phyloP scores from a whole-genome alignment of 1,140 invertebrate genomes.

The Luehdorfia chinensis region DNA sequence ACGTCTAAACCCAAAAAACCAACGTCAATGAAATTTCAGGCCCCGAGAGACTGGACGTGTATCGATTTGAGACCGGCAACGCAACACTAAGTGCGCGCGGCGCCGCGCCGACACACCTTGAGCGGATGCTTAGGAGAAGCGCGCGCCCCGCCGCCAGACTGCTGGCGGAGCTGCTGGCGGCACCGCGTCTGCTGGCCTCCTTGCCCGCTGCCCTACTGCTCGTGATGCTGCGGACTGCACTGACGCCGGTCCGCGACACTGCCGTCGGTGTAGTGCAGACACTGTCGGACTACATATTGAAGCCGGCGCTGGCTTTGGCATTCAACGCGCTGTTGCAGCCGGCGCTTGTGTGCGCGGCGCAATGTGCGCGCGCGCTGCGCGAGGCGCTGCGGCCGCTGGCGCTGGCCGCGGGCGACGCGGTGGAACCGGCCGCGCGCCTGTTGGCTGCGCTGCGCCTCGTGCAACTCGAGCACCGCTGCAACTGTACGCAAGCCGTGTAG shows the following conservation, averaged over 20 bases:
- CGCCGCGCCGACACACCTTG: neutral
- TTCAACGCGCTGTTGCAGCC: conserved; percentile 83
- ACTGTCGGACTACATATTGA: conserved; percentile 81
- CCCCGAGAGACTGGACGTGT: conserved; percentile 8
- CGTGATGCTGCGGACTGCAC: conserved; percentile 7
- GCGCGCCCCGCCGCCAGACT: conserved; percentile 15
- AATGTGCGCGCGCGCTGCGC: conserved; percentile 78
- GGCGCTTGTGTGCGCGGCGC: conserved; percentile 79
- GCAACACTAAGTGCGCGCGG: conserved; percentile 16
- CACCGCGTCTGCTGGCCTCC: conserved; percentile 21
- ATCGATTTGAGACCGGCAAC: conserved; percentile 2
- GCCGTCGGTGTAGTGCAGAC: conserved; percentile 79
- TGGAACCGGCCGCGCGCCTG: conserved; percentile 31
- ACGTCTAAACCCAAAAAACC: too few relatives aligned
- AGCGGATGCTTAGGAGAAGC: conserved; percentile 19
- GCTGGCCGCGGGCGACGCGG: conserved; percentile 6
- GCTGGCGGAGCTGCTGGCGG: conserved; percentile 31
- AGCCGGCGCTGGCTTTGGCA: conserved; percentile 80
- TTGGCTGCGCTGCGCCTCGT: conserved; percentile 37
- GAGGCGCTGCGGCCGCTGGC: conserved; percentile 69
- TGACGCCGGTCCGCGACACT: conserved; percentile 18
- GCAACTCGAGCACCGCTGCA: conserved; percentile 27
- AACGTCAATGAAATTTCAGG: too few relatives aligned
- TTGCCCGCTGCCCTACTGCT: conserved; percentile 24
- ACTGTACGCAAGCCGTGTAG: conserved; percentile 6